Conservation (phyloP, 2,888 invertebrate genomes). For the Mesochorus sp. region DNA sequence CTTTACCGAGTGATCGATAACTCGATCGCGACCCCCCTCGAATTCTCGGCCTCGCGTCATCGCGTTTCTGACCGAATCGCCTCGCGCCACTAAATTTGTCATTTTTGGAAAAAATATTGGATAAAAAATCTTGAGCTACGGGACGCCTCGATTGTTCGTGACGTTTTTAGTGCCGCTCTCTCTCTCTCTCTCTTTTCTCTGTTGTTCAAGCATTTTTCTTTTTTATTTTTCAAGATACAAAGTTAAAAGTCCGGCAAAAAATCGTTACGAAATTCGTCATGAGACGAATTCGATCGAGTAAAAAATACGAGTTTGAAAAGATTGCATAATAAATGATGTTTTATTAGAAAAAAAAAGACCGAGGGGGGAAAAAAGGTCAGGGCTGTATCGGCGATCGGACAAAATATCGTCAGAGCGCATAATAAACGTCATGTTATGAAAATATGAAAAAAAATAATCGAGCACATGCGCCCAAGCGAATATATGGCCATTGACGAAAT, state of each 20-base stretch:
- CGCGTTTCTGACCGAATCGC: conserved; percentile 23
- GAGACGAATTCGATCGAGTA: not conserved
- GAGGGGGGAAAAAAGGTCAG: conserved; percentile 38
- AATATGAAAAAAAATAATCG: conserved; percentile 23
- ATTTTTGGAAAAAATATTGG: conserved; percentile 48
- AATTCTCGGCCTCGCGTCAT: conserved; percentile 36
- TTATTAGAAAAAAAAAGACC: too few relatives aligned
- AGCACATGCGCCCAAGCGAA: not conserved
- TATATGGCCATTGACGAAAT: conserved; percentile 53
- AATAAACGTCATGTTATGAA: conserved; percentile 15
- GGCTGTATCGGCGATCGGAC: conserved; percentile 8
- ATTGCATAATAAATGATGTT: not conserved
- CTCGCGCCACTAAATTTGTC: conserved; percentile 14
- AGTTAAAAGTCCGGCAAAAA: not conserved
- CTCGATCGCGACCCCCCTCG: conserved; percentile 57
- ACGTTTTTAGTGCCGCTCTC: conserved; percentile 28
- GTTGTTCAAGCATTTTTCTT: too few relatives aligned
- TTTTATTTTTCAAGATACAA: not conserved
- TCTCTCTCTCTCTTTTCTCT: too few relatives aligned
- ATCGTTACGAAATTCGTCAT: not conserved
- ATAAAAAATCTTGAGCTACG: conserved; percentile 19
- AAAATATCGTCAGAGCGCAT: not conserved
- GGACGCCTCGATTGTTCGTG: conserved; percentile 15
- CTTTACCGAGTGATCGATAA: conserved; percentile 61
- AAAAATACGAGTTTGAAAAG: not conserved